Conservation (phyloP, 2,797 vertebrate genomes). For the Clarias fuscus region DNA sequence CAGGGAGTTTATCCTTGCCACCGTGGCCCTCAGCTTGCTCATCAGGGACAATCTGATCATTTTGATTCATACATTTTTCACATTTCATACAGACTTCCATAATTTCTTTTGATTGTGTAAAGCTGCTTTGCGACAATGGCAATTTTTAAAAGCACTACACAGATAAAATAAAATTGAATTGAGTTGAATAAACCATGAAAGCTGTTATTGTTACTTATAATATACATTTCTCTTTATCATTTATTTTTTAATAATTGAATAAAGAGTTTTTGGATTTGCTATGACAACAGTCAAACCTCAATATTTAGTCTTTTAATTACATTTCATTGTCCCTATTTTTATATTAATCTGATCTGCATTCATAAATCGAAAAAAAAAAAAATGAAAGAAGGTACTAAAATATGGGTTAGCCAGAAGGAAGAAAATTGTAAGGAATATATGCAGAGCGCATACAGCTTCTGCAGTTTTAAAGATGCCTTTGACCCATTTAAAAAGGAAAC, state of each 20-base stretch:
- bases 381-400: neutral
- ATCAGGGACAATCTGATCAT: no score
- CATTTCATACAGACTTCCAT: no score
- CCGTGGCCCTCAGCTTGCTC: no score
- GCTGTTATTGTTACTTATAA: neutral
- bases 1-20: no score
- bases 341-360: neutral
- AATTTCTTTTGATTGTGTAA: no score
- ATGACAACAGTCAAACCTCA: neutral
- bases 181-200: neutral
- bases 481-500: conserved; percentile 25
- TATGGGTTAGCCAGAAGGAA: neutral
- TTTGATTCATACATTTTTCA: no score
- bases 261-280: neutral
- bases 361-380: neutral
- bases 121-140: no score
- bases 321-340: neutral
- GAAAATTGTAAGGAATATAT: conserved; percentile 18
- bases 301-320: conserved; percentile 19
- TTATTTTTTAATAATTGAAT: neutral
- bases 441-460: neutral
- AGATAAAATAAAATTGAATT: no score
- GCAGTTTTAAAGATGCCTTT: neutral
- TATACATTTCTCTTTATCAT: neutral
- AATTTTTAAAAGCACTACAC: no score